A percentile compares a stretch with the other conserved stretches of the same genome.
Conservation (phyloP, 1,140 invertebrate species). For the Hesperophylax magnus region DNA sequence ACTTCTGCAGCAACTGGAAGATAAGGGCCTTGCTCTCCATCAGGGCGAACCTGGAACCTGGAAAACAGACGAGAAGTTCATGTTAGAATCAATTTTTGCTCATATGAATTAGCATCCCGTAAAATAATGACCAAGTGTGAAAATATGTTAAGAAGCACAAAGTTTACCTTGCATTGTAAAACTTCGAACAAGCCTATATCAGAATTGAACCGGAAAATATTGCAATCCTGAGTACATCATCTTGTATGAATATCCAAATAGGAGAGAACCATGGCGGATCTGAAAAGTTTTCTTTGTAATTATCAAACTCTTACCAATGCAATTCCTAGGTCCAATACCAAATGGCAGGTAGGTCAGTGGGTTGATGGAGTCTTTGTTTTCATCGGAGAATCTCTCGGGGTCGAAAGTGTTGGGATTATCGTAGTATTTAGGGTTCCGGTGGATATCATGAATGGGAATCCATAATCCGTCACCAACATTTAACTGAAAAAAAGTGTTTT, state of each 20-base stretch:
- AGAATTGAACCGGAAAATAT: background rate
- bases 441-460: conserved; percentile 62
- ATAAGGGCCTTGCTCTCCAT: conserved; percentile 11
- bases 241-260: too few relatives aligned
- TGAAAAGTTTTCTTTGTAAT: too few relatives aligned
- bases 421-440: conserved; percentile 61
- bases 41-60: conserved; percentile 13
- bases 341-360: too few relatives aligned
- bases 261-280: too few relatives aligned
- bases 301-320: conserved; percentile 44
- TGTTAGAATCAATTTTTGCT: background rate
- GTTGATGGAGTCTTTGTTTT: too few relatives aligned
- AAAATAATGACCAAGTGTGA: background rate
- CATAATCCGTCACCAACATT: conserved; percentile 59
- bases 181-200: background rate
- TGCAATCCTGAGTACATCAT: too few relatives aligned
- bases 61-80: background rate
- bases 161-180: background rate
- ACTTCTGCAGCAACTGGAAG: conserved; percentile 6
- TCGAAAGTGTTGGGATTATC: too few relatives aligned
- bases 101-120: background rate
- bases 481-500: conserved; percentile 39
- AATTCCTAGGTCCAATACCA: too few relatives aligned
- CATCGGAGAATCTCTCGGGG: too few relatives aligned
- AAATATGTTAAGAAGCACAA: background rate